A percentile compares a stretch with the other conserved stretches of the same genome.
These are phyloP conservation scores for Podarcis muralis DNA, from an alignment of 2,113 vertebrate genomes.

Conservation along the genomic window DNA sequence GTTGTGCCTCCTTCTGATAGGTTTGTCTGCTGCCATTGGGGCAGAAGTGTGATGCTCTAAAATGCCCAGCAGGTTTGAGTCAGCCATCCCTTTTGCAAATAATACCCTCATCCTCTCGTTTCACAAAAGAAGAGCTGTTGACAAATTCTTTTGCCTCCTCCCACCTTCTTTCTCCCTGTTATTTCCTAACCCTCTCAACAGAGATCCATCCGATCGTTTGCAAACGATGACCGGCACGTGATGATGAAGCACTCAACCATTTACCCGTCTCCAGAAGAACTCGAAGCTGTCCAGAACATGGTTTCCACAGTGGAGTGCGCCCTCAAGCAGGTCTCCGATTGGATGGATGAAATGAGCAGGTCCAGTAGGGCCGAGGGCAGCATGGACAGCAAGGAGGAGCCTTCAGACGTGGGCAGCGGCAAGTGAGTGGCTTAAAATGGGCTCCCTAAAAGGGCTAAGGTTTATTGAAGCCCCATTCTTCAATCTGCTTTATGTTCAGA, in stretches of 20 bases:
- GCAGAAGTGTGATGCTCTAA: neutral
- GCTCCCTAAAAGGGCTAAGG: no score
- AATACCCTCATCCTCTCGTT: neutral
- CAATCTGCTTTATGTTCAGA: no score
- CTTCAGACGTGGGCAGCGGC: constrained; percentile 59
- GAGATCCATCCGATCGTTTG: constrained; percentile 98
- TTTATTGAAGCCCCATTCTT: no score
- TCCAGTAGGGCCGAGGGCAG: constrained; percentile 74
- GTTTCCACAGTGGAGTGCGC: constrained; percentile 97
- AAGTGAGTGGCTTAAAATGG: constrained; percentile 78
- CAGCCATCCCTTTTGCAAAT: no score
- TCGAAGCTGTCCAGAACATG: constrained; percentile 97
- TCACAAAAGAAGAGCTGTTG: no score
- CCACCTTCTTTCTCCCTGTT: neutral
- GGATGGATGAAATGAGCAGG: constrained; percentile 89
- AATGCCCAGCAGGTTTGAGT: neutral
- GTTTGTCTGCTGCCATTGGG: neutral
- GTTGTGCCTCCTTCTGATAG: neutral
- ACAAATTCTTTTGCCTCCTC: neutral
- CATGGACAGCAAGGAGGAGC: constrained; percentile 80
- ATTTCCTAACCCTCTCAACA: constrained; percentile 64
- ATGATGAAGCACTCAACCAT: constrained; percentile 99
- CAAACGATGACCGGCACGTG: constrained; percentile 98
- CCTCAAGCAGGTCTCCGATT: constrained; percentile 96
- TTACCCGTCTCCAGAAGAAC: constrained; percentile 95